phyloP scores from a whole-genome alignment of 2,797 vertebrate genomes.

The Eulemur rubriventer region DNA sequence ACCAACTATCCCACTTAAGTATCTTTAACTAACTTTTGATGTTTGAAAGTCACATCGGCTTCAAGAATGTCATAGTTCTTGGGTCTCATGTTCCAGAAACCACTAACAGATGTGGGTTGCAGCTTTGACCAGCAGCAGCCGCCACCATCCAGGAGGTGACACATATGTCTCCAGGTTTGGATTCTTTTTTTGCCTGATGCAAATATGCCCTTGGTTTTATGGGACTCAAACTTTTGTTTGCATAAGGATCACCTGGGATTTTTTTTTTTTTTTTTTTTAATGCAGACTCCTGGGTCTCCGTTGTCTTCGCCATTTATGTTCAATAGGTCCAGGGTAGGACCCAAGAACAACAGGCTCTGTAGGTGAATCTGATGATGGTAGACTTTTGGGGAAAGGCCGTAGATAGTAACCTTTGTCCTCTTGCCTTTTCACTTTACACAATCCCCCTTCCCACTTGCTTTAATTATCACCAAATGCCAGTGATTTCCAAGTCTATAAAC shows the following conservation, averaged over 20 bases:
- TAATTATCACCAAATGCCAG: neutral
- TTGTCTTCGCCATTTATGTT: neutral
- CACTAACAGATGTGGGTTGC: neutral
- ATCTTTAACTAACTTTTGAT: neutral
- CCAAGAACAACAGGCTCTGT: neutral
- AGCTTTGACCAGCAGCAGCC: neutral
- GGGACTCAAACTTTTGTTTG: neutral
- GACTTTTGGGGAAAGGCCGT: neutral
- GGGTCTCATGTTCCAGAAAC: neutral
- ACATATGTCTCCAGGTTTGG: neutral
- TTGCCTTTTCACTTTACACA: neutral
- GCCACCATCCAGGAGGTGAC: neutral
- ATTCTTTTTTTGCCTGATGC: neutral
- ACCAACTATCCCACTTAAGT: neutral
- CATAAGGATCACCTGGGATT: neutral
- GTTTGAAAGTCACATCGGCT: neutral
- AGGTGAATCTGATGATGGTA: neutral
- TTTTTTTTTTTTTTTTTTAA: neutral
- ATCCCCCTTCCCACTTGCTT: neutral
- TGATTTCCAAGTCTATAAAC: neutral
- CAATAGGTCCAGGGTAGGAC: neutral
- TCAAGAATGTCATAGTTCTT: neutral
- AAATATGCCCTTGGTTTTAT: neutral
- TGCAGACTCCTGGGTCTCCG: neutral
- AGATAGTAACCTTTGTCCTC: neutral